Evolutionary conservation across 2,888 invertebrate species (phyloP).

Genomic region (Agrochola lychnidis): DNA sequence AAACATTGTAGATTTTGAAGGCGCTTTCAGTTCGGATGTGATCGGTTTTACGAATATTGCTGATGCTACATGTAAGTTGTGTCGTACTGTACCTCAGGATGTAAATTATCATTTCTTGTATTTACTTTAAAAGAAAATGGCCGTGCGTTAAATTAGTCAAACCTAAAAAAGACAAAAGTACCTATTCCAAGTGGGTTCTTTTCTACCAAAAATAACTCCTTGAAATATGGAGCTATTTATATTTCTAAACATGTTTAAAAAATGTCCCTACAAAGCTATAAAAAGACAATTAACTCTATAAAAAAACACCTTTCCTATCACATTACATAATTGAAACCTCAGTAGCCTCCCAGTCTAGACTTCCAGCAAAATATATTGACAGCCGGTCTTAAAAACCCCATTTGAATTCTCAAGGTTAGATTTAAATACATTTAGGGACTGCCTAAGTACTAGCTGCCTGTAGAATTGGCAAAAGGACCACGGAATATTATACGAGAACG

Average conservation of each 20-base stretch:
- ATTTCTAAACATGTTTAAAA: background rate
- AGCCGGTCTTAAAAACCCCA: slow-evolving; percentile 43
- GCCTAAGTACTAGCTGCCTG: background rate
- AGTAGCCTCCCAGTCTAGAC: slow-evolving; percentile 46
- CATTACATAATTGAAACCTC: slow-evolving; percentile 12
- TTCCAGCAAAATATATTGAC: slow-evolving; percentile 44
- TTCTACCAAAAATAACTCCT: background rate
- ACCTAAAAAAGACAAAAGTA: background rate
- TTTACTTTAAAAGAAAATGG: background rate
- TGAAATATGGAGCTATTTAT: background rate
- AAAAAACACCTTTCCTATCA: background rate
- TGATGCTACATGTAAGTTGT: no score
- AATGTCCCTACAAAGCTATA: no score
- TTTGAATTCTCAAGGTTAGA: slow-evolving; percentile 59
- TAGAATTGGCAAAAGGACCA: slow-evolving; percentile 32
- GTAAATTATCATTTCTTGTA: background rate
- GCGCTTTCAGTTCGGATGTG: no score
- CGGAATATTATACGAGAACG: background rate
- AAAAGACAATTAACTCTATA: background rate
- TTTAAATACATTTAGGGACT: slow-evolving; percentile 53
- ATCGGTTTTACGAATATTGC: no score
- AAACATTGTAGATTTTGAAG: no score
- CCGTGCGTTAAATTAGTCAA: no score
- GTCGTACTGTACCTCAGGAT: background rate
- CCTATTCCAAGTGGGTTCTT: background rate